Evolutionary conservation across 2,888 invertebrate genomes (phyloP), one percentile per base, ranked within the genome.

Genomic region (Pegoplata infirma): DNA sequence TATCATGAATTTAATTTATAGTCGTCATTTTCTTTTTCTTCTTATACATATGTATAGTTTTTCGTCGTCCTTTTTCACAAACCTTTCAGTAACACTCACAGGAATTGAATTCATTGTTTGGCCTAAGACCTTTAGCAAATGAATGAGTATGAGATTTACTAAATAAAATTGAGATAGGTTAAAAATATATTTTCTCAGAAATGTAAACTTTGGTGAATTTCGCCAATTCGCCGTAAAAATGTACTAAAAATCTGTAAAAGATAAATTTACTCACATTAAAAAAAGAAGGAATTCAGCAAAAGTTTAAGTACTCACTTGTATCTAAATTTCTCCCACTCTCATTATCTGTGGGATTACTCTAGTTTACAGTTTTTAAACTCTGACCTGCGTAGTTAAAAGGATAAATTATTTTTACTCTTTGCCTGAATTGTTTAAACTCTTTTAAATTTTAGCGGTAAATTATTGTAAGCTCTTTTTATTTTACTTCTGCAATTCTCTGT

Each of bases 241-340:
- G 75, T 79, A 72, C 79, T 79, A 79, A 79, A 79, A 67, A 5
- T 28, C 71, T 75, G 63, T 8, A 46, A 4, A 32, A 76, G 75
- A 76, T 76, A 76, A 76, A 59, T 64, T 0, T 23, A 21, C 55
- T 49, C n/a, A 36, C 14, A 21, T 23, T 23, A 5, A 10, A 7
- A n/a, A 12, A 8, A 2, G 14, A 16, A 6, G 12, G 12, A 8
- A 78, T 51, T 75, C 75, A 75, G 75, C 71, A 67, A 46, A n/a
- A 6, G 23, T 2, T 12, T n/a, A n/a, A n/a, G n/a, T n/a, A n/a
- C 12, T 1, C 51, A 23, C 8, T 16, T 7, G 25, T 25, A 5
- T 3, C 7, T 36, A 2, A 12, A n/a, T n/a, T 40, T 40, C n/a
- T 40, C n/a, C 3, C 4, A 12, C 14, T 40, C 32, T 32, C 32